Evolutionary conservation across 2,888 invertebrate species (phyloP).

Genomic region (Melipona beecheii): DNA sequence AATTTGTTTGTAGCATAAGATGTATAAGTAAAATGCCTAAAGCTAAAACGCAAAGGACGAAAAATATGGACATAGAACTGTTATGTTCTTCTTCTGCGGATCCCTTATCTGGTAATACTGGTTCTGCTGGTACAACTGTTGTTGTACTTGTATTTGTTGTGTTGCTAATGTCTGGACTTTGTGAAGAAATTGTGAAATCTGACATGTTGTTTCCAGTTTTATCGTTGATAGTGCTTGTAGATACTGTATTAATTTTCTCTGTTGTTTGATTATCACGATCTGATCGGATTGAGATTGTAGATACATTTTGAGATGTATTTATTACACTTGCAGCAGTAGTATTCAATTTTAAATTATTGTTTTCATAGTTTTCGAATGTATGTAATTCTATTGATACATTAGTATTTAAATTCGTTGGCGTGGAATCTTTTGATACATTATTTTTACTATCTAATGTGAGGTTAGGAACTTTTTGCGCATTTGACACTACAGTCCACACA

Average conservation of each 20-base stretch:
- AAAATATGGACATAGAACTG: conserved; percentile 98
- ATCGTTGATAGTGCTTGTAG: conserved; percentile 36
- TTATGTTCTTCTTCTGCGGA: conserved; percentile 98
- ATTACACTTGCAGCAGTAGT: not conserved
- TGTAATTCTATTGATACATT: not conserved
- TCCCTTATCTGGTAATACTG: conserved; percentile 94
- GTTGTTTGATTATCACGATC: conserved; percentile 48
- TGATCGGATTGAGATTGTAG: conserved; percentile 27
- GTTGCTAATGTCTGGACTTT: conserved; percentile 56
- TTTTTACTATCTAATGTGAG: conserved; percentile 34
- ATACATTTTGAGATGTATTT: conserved; percentile 21
- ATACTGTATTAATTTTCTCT: conserved; percentile 40
- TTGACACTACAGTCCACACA: conserved; percentile 16
- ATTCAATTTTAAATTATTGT: conserved; percentile 11
- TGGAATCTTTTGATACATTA: not conserved
- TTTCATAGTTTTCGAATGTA: conserved; percentile 3
- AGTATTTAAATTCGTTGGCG: conserved; percentile 3
- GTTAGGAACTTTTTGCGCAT: conserved; percentile 50
- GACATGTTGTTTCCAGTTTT: conserved; percentile 51
- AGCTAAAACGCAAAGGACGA: conserved; percentile 97
- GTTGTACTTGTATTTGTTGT: conserved; percentile 81
- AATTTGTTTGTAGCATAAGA: conserved; percentile 96
- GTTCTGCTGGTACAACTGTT: conserved; percentile 88
- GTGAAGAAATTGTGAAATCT: conserved; percentile 55
- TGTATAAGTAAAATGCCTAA: conserved; percentile 97